Evolutionary conservation across 1,140 invertebrate genomes (phyloP), one percentile per base, ranked within the genome.

Genomic region (Chlorops oryzae): DNA sequence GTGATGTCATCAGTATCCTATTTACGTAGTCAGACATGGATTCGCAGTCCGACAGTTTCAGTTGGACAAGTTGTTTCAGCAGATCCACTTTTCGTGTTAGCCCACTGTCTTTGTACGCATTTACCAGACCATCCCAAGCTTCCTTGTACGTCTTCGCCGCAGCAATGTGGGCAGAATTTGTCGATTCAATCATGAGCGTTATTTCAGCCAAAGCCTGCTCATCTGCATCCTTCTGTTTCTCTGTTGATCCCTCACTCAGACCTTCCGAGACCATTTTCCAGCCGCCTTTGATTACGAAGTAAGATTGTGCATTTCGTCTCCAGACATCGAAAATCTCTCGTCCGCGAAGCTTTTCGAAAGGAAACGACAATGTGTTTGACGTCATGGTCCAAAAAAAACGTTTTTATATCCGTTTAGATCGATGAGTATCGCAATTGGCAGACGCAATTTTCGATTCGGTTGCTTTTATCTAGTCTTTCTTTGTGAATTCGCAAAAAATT

Each of bases 261-360:
- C n/a, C 28, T 9, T 32, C n/a, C 28, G 7, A n/a, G 28, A 38
- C 32, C 25, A 45, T 17, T n/a, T 50, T 44, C 48, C 40, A 43
- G 27, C 27, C 42, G 12, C 22, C 22, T 10, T 32, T 40, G 23
- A 51, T 51, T 10, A 51, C 34, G 41, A 51, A 24, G 12, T 21
- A 38, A 5, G 41, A 45, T 51, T 45, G 43, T 15, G 49, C 40
- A 22, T 51, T 41, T 18, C 25, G 24, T 45, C 39, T 51, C 39
- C 39, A 50, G 27, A 50, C 49, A 24, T 50, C 41, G 22, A 43
- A 50, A 25, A 43, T 50, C 23, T 50, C 41, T 18, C 49, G 40
- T 22, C 40, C 49, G 17, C 49, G 49, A 21, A 50, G 25, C 24
- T 40, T 34, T 23, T 50, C 40, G 25, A 50, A 34, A 15, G 49